Conservation (phyloP, 2,113 vertebrate species). For the Oryctolagus cuniculus region mOryCun1.1 NC_091435.1:67520001-67520500, state of each 20-base stretch:
- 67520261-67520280: background rate
- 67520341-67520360: background rate
- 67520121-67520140: constrained; percentile 40
- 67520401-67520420: constrained; percentile 63
- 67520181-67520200: background rate
- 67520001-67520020: background rate
- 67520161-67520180: background rate
- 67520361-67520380: background rate
- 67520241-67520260: background rate
- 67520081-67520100: background rate
- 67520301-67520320: constrained; percentile 42
- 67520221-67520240: background rate
- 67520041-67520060: background rate
- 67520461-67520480: constrained; percentile 83
- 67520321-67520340: constrained; percentile 46
- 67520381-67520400: constrained; percentile 68
- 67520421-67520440: constrained; percentile 47
- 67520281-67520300: background rate
- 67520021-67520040: background rate
- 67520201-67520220: background rate
- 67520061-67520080: background rate
- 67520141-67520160: constrained; percentile 17
- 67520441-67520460: constrained; percentile 86
- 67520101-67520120: background rate
- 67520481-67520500: constrained; percentile 80